Conservation (phyloP, 1,140 invertebrate species). For the Lasioglossum baleicum region DNA sequence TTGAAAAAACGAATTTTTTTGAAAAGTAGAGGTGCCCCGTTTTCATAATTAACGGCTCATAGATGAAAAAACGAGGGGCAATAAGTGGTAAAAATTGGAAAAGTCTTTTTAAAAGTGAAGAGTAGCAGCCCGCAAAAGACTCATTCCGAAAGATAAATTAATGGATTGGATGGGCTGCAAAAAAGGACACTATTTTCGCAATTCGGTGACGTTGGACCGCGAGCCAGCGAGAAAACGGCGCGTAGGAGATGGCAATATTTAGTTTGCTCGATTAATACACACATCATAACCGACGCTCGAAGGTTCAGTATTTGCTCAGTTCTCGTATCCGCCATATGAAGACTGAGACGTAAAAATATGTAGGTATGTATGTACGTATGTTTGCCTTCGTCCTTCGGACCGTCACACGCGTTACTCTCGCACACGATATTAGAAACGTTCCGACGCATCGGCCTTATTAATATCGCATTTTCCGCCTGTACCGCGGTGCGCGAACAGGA, state of each 20-base stretch:
- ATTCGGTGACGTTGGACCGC: not conserved
- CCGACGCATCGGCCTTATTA: not conserved
- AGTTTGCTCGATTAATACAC: conserved; percentile 54
- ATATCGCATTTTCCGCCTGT: not conserved
- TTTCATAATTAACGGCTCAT: no score
- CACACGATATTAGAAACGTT: conserved; percentile 22
- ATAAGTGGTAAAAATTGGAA: no score
- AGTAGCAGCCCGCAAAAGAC: no score
- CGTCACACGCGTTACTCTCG: conserved; percentile 46
- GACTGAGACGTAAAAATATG: conserved; percentile 50
- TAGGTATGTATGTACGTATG: conserved; percentile 56
- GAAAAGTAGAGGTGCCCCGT: no score
- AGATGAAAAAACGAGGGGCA: no score
- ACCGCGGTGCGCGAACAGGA: not conserved
- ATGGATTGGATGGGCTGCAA: not conserved
- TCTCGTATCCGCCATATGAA: conserved; percentile 53
- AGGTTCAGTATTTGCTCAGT: conserved; percentile 51
- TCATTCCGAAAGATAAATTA: not conserved
- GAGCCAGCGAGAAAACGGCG: not conserved
- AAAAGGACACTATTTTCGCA: not conserved
- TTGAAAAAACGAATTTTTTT: no score
- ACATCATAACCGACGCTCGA: conserved; percentile 43
- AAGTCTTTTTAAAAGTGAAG: no score
- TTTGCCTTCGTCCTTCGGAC: conserved; percentile 61
- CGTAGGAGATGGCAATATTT: conserved; percentile 44